A percentile compares a stretch with the other conserved stretches of the same genome.
These are phyloP conservation scores for Ctenicera cuprea DNA, from an alignment of 2,888 invertebrate species.

Conservation along the genomic window DNA sequence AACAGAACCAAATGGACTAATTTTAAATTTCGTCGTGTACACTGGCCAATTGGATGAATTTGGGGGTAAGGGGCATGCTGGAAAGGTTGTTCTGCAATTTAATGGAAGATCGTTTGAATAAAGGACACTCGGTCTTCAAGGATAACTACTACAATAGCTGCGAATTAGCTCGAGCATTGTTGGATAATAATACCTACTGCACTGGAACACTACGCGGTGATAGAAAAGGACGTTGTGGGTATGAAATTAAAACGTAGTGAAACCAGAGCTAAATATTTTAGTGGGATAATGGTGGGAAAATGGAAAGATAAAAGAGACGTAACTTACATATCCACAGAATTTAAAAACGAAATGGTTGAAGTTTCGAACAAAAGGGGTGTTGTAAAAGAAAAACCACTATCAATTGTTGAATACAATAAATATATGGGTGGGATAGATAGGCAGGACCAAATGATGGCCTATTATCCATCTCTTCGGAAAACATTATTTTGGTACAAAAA, in stretches of 20 bases:
- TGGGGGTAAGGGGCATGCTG: constrained; percentile 58
- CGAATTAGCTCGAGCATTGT: neutral
- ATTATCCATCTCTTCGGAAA: neutral
- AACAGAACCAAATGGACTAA: constrained; percentile 55
- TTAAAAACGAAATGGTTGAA: constrained; percentile 2
- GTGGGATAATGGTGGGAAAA: constrained; percentile 60
- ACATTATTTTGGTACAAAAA: constrained; percentile 26
- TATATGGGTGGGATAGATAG: constrained; percentile 17
- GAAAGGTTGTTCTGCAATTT: constrained; percentile 55
- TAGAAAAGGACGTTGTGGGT: neutral
- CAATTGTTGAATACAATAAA: constrained; percentile 25
- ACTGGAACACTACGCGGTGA: neutral
- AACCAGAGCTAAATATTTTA: constrained; percentile 1
- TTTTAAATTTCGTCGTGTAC: constrained; percentile 58
- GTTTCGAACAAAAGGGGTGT: neutral
- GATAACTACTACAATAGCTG: constrained; percentile 50
- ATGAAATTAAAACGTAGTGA: neutral
- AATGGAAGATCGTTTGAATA: constrained; percentile 51
- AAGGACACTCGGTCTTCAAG: constrained; percentile 55
- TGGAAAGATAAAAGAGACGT: constrained; percentile 59
- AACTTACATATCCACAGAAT: constrained; percentile 17
- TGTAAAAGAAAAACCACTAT: constrained; percentile 8
- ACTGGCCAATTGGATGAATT: constrained; percentile 55
- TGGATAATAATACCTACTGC: neutral
- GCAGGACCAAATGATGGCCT: constrained; percentile 23